phyloP scores from a whole-genome alignment of 2,888 invertebrate species.

The Drosophila engyochracea region DNA sequence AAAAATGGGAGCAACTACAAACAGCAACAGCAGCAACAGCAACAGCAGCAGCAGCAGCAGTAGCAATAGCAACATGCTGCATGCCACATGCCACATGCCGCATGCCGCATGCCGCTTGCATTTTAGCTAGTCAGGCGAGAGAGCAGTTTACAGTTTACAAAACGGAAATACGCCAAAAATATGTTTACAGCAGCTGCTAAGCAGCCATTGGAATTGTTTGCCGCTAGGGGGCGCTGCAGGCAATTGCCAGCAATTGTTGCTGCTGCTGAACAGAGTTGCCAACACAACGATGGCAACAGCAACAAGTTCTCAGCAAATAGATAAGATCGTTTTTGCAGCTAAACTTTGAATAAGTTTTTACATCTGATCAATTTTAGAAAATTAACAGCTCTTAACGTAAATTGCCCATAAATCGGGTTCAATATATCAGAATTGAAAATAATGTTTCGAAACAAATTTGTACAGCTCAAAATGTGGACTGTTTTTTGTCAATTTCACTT shows the following conservation, averaged over 20 bases:
- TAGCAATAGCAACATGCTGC: constrained; percentile 33
- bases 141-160: constrained; percentile 59
- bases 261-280: constrained; percentile 37
- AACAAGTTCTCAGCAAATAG: not conserved
- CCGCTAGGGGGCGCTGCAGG: constrained; percentile 19
- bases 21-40: constrained; percentile 30
- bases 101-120: constrained; percentile 42
- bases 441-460: not conserved
- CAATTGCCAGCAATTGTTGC: constrained; percentile 26
- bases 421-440: not conserved
- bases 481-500: not conserved
- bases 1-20: constrained; percentile 69
- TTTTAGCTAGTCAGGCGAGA: constrained; percentile 41
- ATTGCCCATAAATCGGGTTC: not conserved
- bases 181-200: constrained; percentile 74
- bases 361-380: not conserved
- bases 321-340: not conserved
- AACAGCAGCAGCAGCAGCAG: constrained; percentile 24
- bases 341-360: not conserved
- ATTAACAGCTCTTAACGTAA: not conserved
- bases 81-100: constrained; percentile 30
- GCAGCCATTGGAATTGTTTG: constrained; percentile 44
- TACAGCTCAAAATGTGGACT: not conserved
- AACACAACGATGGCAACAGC: not conserved
- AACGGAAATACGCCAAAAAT: constrained; percentile 76